Percentiles rank a stretch among this genome's conserved stretches.
Evolutionary conservation across 2,797 vertebrate genomes (phyloP).

Genomic region (Aplochiton taeniatus): DNA sequence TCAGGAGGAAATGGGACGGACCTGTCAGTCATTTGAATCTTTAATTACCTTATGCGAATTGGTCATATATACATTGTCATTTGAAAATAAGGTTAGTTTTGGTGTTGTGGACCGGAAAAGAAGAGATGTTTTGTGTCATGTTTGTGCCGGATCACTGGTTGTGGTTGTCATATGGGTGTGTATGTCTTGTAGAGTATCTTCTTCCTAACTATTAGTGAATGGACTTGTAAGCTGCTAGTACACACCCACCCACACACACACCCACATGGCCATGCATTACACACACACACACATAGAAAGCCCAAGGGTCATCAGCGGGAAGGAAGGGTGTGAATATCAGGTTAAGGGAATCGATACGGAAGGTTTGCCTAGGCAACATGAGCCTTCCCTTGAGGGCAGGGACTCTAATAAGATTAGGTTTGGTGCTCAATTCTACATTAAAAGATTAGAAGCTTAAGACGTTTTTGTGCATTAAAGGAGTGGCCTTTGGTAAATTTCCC

Average conservation of each 20-base stretch:
- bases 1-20: no score
- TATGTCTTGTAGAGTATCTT: conserved; percentile 12
- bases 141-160: neutral
- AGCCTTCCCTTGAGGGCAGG: conserved; percentile 1
- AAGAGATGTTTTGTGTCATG: neutral
- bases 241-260: neutral
- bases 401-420: conserved; percentile 5
- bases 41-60: neutral
- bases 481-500: neutral
- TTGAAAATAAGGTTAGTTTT: neutral
- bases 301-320: conserved; percentile 16
- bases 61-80: neutral
- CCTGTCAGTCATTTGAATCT: neutral
- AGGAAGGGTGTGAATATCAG: conserved; percentile 1
- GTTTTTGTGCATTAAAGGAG: neutral
- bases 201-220: conserved; percentile 14
- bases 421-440: neutral
- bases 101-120: neutral
- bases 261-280: neutral
- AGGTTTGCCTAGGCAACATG: conserved; percentile 1
- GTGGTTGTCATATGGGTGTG: conserved; percentile 22
- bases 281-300: conserved; percentile 3
- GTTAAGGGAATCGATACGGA: conserved; percentile 10
- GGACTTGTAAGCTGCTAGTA: conserved; percentile 18
- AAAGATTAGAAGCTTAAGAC: neutral